Conservation (phyloP, 2,888 invertebrate genomes). For the Orchesellides sinensis region DNA sequence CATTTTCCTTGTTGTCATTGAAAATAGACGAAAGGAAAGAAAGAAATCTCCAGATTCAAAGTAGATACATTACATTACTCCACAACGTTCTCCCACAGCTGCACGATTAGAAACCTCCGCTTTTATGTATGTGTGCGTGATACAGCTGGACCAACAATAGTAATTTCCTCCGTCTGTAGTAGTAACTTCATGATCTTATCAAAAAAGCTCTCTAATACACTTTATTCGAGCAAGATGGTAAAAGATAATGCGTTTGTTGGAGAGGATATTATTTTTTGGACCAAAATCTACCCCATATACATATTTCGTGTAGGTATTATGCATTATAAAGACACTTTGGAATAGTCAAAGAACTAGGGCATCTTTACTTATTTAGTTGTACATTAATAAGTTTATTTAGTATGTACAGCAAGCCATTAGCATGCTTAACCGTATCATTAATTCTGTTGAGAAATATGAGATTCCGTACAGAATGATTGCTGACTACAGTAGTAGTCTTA, state of each 20-base stretch:
- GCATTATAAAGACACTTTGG: no score
- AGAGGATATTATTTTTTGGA: slow-evolving; percentile 39
- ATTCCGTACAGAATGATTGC: no score
- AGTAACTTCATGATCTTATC: slow-evolving; percentile 56
- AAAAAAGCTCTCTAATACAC: slow-evolving; percentile 42
- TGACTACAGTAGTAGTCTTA: no score
- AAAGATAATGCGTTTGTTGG: slow-evolving; percentile 28
- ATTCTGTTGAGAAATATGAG: no score
- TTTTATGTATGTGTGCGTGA: slow-evolving; percentile 25
- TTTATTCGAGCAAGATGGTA: slow-evolving; percentile 35
- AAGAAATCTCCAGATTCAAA: slow-evolving; percentile 45
- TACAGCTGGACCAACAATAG: slow-evolving; percentile 39
- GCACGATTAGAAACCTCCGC: slow-evolving; percentile 16
- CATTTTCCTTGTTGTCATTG: slow-evolving; percentile 49
- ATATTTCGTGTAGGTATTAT: no score
- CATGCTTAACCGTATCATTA: no score
- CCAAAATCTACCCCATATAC: not conserved
- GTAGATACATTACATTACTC: slow-evolving; percentile 6
- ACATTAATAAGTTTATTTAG: no score
- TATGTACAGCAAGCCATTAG: no score
- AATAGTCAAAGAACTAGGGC: no score
- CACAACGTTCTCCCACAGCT: no score
- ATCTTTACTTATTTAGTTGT: no score
- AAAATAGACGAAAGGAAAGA: slow-evolving; percentile 27
- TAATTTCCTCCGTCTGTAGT: slow-evolving; percentile 37